phyloP scores from a whole-genome alignment of 2,888 invertebrate species.

The Chalcosyrphus nemorum region DNA sequence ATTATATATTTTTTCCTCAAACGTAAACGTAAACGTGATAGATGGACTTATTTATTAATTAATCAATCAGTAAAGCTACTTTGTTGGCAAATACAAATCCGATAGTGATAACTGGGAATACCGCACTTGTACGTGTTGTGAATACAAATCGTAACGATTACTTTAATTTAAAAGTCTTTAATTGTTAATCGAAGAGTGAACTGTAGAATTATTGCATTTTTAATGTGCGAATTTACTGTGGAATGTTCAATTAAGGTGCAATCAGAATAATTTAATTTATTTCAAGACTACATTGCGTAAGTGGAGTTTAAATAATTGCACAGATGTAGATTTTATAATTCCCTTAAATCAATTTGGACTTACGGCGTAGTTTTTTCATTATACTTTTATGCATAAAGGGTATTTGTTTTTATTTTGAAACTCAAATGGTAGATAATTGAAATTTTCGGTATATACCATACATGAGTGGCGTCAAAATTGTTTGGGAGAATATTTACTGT shows the following conservation, averaged over 20 bases:
- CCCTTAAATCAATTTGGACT: too few relatives aligned
- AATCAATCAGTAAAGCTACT: conserved; percentile 44
- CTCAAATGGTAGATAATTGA: too few relatives aligned
- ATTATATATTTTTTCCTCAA: background rate
- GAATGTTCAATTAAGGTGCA: conserved; percentile 36
- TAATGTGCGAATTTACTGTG: background rate
- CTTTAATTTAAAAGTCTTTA: conserved; percentile 21
- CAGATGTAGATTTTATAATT: background rate
- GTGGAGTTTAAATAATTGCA: background rate
- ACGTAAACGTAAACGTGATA: conserved; percentile 25
- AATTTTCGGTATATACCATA: too few relatives aligned
- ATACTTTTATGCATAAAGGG: too few relatives aligned
- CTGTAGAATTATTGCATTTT: conserved; percentile 28
- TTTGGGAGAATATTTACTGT: too few relatives aligned
- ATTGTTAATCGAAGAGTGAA: conserved; percentile 37
- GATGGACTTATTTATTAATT: conserved; percentile 45
- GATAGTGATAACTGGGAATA: conserved; percentile 58
- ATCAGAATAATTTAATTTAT: background rate
- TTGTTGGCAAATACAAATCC: conserved; percentile 40
- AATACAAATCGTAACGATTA: conserved; percentile 10
- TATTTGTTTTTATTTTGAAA: too few relatives aligned
- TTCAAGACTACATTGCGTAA: conserved; percentile 16
- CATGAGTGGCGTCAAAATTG: too few relatives aligned
- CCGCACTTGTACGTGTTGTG: conserved; percentile 63
- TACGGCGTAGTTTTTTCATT: too few relatives aligned